Conservation (phyloP, 2,113 vertebrate genomes). For the Fulica atra region DNA sequence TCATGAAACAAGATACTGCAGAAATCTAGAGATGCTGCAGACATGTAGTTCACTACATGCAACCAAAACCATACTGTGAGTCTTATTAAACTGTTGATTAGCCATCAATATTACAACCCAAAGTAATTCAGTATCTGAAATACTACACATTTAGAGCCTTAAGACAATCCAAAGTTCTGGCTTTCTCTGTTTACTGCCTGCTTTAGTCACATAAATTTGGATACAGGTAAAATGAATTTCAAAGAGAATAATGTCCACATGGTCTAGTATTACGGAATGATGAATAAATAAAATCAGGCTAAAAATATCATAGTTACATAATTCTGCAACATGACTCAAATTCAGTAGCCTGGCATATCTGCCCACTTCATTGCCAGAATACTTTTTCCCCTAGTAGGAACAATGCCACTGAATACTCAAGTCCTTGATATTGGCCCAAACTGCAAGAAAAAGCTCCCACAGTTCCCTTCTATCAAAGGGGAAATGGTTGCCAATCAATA, state of each 20-base stretch:
- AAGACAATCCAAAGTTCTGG: not conserved
- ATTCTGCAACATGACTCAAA: not conserved
- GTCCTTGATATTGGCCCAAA: not conserved
- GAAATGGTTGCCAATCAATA: not conserved
- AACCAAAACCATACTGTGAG: not conserved
- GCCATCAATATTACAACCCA: not conserved
- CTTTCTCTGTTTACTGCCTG: not conserved
- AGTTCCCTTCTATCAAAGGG: not conserved
- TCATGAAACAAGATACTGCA: not conserved
- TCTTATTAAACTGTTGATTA: not conserved
- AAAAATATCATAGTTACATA: conserved; percentile 5
- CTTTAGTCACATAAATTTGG: not conserved
- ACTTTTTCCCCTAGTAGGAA: not conserved
- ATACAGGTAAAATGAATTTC: not conserved
- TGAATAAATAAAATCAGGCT: conserved; percentile 7
- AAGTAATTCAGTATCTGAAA: not conserved
- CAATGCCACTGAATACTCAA: not conserved
- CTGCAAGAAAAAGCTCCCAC: not conserved
- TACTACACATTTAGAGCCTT: not conserved
- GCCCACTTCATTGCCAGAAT: not conserved
- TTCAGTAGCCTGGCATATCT: not conserved
- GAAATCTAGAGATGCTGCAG: not conserved
- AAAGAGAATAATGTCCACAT: not conserved
- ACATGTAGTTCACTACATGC: not conserved
- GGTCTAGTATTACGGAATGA: not conserved